Evolutionary conservation across 92 coral and sea anemone species (phyloP).

Genomic region (Palythoa heliodiscus): DNA sequence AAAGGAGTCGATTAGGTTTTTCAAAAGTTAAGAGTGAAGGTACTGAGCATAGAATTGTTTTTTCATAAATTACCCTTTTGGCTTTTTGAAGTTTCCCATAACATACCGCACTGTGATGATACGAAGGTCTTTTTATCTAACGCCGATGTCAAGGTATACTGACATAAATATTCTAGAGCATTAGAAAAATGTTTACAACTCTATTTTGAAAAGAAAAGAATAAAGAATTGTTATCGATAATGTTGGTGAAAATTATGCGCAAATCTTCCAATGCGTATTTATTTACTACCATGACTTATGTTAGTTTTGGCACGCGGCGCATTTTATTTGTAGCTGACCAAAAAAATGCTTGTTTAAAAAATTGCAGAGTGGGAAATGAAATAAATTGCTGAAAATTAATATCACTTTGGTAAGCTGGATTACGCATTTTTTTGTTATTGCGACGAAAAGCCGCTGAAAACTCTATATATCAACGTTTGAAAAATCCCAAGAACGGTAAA

Average conservation of each 20-base stretch:
- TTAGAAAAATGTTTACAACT: background rate
- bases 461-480: background rate
- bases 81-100: too few relatives aligned
- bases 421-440: background rate
- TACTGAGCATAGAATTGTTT: too few relatives aligned
- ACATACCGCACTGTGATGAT: too few relatives aligned
- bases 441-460: conserved; percentile 35
- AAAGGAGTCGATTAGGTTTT: too few relatives aligned
- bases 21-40: too few relatives aligned
- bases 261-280: background rate
- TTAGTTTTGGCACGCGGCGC: background rate
- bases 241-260: background rate
- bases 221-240: background rate
- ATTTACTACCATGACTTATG: background rate
- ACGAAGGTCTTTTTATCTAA: too few relatives aligned
- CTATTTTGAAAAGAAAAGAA: background rate
- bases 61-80: too few relatives aligned
- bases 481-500: conserved; percentile 47
- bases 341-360: background rate
- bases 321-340: too few relatives aligned
- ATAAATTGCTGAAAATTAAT: background rate
- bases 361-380: background rate
- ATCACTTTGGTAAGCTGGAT: background rate
- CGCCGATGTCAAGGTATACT: background rate
- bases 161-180: too few relatives aligned